phyloP scores from a whole-genome alignment of 2,888 invertebrate genomes.

The Balanococcus diminutus region DNA sequence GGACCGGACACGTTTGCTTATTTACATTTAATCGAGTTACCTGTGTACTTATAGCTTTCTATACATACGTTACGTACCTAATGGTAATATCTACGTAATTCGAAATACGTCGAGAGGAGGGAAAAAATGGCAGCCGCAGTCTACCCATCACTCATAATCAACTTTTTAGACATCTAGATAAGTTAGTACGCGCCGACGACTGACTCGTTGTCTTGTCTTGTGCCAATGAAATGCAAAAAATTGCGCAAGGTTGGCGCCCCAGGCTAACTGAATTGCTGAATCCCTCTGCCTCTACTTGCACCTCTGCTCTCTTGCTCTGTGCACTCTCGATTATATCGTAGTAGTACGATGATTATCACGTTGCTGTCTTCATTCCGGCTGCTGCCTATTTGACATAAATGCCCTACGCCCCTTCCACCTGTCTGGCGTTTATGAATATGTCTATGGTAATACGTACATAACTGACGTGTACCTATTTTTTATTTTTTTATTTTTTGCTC shows the following conservation, averaged over 20 bases:
- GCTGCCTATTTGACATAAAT: not conserved
- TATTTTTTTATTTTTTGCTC: too few relatives aligned
- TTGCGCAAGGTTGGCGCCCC: not conserved
- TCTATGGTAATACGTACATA: not conserved
- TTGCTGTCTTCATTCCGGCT: not conserved
- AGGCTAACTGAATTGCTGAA: not conserved
- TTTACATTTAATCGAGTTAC: not conserved
- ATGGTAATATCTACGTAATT: not conserved
- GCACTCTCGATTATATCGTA: not conserved
- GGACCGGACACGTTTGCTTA: not conserved
- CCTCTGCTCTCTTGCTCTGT: not conserved
- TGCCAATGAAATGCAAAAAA: not conserved
- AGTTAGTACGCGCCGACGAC: not conserved
- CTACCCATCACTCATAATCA: not conserved
- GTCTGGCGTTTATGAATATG: too few relatives aligned
- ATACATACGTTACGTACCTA: not conserved
- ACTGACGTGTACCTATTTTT: too few relatives aligned
- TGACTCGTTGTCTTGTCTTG: not conserved
- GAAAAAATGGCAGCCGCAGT: not conserved
- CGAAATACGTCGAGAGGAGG: not conserved
- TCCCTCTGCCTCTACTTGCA: not conserved
- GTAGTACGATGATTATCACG: not conserved
- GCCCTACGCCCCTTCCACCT: not conserved
- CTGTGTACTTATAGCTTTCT: too few relatives aligned
- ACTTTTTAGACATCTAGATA: not conserved